These are phyloP conservation scores for Phocides pigmalion DNA, from an alignment of 1,140 invertebrate species.

Conservation along the genomic window DNA sequence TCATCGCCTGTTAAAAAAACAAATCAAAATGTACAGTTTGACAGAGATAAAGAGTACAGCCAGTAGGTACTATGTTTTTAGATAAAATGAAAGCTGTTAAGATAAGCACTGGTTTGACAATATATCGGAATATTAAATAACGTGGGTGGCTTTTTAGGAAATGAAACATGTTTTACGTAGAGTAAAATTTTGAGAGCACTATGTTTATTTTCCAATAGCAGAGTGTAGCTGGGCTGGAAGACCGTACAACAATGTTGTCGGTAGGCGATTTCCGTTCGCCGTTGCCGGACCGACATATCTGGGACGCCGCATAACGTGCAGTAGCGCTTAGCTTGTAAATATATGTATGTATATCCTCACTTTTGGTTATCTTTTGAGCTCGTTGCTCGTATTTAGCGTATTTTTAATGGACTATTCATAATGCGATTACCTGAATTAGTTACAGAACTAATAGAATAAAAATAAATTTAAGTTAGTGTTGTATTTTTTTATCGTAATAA, in stretches of 20 bases:
- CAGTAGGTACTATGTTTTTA: constrained; percentile 26
- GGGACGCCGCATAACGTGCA: constrained; percentile 57
- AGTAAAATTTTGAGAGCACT: constrained; percentile 28
- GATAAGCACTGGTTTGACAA: constrained; percentile 42
- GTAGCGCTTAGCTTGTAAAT: constrained; percentile 22
- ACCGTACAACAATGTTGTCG: constrained; percentile 78
- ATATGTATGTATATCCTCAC: constrained; percentile 7
- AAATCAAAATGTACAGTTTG: constrained; percentile 21
- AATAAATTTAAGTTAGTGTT: no score
- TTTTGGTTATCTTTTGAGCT: constrained; percentile 5
- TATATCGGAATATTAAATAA: background rate
- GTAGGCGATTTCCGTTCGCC: constrained; percentile 74
- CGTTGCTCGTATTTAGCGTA: no score
- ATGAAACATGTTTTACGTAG: constrained; percentile 6
- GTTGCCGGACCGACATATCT: constrained; percentile 68
- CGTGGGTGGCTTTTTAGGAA: background rate
- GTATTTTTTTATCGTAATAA: no score
- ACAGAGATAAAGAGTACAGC: constrained; percentile 13
- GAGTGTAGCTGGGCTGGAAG: constrained; percentile 45
- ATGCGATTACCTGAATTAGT: no score
- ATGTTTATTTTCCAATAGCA: constrained; percentile 40
- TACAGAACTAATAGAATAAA: no score
- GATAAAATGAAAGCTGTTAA: constrained; percentile 44
- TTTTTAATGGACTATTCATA: no score
- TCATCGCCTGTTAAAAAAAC: constrained; percentile 74